Percentiles rank a stretch among this genome's conserved stretches.
These are phyloP conservation scores for Myripristis jacobus DNA, from an alignment of 2,797 vertebrate genomes.

Conservation along the genomic window DNA sequence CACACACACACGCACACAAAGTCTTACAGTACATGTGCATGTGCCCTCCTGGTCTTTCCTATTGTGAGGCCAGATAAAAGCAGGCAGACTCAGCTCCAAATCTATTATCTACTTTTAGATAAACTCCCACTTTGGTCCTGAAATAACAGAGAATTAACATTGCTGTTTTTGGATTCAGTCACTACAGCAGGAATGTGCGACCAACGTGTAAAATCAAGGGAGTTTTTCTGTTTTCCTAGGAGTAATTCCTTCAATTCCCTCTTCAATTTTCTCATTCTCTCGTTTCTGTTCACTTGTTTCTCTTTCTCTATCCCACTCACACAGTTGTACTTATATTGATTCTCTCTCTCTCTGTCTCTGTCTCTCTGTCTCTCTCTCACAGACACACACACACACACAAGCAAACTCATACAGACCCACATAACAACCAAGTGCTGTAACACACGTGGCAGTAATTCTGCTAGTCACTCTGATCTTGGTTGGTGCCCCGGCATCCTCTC, in stretches of 20 bases:
- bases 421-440: conserved; percentile 25
- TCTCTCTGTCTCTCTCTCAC: not conserved
- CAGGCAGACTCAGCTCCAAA: conserved; percentile 36
- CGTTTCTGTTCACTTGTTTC: not conserved
- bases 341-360: not conserved
- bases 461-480: conserved; percentile 39
- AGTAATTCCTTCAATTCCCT: not conserved
- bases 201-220: conserved; percentile 20
- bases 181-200: conserved; percentile 9
- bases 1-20: not conserved
- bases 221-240: not conserved
- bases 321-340: not conserved
- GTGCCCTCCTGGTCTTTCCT: conserved; percentile 16
- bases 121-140: conserved; percentile 36
- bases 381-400: not conserved
- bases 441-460: conserved; percentile 66
- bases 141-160: conserved; percentile 34
- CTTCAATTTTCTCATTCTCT: not conserved
- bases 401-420: conserved; percentile 1
- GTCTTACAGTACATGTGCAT: conserved; percentile 5
- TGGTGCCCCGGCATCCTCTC: conserved; percentile 44
- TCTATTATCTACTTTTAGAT: conserved; percentile 55
- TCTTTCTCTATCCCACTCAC: conserved; percentile 4
- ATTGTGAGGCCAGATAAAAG: conserved; percentile 49
- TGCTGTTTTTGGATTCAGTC: conserved; percentile 36